Evolutionary conservation across 2,888 invertebrate species (phyloP).

Genomic region (Noctua janthe): DNA sequence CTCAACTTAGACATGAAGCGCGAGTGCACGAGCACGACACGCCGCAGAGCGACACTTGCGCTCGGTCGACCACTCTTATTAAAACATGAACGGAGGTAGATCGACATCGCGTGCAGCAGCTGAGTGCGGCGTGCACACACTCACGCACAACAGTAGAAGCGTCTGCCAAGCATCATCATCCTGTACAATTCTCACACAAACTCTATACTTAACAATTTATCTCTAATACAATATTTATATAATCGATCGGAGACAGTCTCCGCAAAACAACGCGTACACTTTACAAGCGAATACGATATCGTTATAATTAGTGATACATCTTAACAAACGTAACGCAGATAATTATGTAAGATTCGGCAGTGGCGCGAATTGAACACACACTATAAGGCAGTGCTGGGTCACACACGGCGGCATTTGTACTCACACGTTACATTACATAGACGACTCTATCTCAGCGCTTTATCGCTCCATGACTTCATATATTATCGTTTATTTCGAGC

Average conservation of each 20-base stretch:
- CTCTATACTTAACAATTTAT: conserved; percentile 20
- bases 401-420: conserved; percentile 59
- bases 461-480: conserved; percentile 43
- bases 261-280: conserved; percentile 43
- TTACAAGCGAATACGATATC: conserved; percentile 51
- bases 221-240: conserved; percentile 36
- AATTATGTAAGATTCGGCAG: conserved; percentile 67
- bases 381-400: conserved; percentile 76
- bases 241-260: conserved; percentile 32
- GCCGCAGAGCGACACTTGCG: no score
- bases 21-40: neutral
- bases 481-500: conserved; percentile 52
- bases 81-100: neutral
- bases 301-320: conserved; percentile 30
- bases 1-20: neutral
- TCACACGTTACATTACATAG: conserved; percentile 54
- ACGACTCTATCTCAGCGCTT: conserved; percentile 26
- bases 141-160: conserved; percentile 13
- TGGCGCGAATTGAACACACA: conserved; percentile 79
- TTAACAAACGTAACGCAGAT: conserved; percentile 41
- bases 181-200: conserved; percentile 10
- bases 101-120: neutral
- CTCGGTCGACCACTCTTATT: no score
- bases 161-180: neutral
- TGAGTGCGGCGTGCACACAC: neutral